Evolutionary conservation across 30 jellyfish, hydroid and myxozoan genomes (phyloP).

Genomic region (Morbakka virulenta): DNA sequence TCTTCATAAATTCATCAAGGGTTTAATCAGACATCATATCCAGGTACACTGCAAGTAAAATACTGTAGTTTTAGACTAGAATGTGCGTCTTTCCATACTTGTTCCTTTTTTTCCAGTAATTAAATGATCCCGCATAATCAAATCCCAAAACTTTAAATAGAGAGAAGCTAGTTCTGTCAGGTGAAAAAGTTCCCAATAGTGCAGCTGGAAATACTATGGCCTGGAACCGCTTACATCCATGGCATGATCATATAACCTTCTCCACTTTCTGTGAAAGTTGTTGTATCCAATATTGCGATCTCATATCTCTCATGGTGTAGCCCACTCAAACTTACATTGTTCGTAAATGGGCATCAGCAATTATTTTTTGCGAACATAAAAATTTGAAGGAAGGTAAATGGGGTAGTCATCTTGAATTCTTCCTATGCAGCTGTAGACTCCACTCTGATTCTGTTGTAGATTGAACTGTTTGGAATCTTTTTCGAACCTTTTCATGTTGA

Average conservation of each 20-base stretch:
- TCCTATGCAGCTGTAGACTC: too few species aligned
- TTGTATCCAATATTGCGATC: too few species aligned
- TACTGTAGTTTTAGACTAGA: conserved; percentile 43
- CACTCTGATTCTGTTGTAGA: too few species aligned
- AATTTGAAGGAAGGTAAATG: too few species aligned
- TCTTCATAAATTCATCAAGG: conserved; percentile 11
- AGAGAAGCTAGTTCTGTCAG: conserved; percentile 13
- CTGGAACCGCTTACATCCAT: conserved; percentile 61
- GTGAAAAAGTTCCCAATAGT: conserved; percentile 18
- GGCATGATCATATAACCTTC: conserved; percentile 11
- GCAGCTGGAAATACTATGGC: conserved; percentile 19
- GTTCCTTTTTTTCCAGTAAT: background rate
- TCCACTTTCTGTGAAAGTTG: too few species aligned
- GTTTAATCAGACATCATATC: too few species aligned
- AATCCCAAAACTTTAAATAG: conserved; percentile 35
- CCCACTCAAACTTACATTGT: too few species aligned
- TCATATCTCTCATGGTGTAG: too few species aligned
- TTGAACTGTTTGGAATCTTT: background rate
- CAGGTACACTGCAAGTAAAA: conserved; percentile 29
- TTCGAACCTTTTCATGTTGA: background rate
- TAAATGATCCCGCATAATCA: conserved; percentile 41
- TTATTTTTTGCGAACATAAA: too few species aligned
- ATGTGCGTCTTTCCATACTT: conserved; percentile 32
- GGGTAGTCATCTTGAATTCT: too few species aligned
- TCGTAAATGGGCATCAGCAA: too few species aligned